phyloP scores from a whole-genome alignment of 2,888 invertebrate genomes.

The Noctua janthina region DNA sequence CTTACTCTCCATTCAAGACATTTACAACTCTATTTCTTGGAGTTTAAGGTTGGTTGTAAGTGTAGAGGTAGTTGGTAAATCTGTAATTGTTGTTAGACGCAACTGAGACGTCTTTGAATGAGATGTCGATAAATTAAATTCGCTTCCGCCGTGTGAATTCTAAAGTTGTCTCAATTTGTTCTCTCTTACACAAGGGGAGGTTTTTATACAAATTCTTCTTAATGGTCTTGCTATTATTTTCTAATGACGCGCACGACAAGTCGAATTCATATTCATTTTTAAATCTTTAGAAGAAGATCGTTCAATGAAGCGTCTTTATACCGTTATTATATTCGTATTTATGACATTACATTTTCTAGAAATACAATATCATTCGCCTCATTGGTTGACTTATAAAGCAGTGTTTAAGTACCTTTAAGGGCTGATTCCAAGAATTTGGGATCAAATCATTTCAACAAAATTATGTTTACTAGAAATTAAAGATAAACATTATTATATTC shows the following conservation, averaged over 20 bases:
- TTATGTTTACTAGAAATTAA: not conserved
- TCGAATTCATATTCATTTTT: slow-evolving; percentile 55
- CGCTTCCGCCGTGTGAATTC: slow-evolving; percentile 88
- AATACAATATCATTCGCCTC: slow-evolving; percentile 25
- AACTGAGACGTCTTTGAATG: slow-evolving; percentile 85
- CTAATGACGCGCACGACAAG: slow-evolving; percentile 78
- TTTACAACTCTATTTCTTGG: slow-evolving; percentile 62
- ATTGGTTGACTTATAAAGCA: slow-evolving; percentile 12
- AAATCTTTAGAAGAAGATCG: slow-evolving; percentile 29
- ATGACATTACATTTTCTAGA: slow-evolving; percentile 6
- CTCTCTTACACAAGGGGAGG: slow-evolving; percentile 78
- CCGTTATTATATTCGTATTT: slow-evolving; percentile 26
- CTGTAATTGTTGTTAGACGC: slow-evolving; percentile 86
- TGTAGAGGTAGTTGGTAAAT: slow-evolving; percentile 68
- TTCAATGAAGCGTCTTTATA: slow-evolving; percentile 33
- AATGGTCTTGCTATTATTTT: slow-evolving; percentile 76
- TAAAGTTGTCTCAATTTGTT: slow-evolving; percentile 89
- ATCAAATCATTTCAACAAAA: not conserved
- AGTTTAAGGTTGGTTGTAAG: slow-evolving; percentile 56
- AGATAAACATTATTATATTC: not conserved
- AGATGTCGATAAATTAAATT: slow-evolving; percentile 90
- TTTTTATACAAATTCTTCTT: slow-evolving; percentile 71
- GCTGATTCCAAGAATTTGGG: not conserved
- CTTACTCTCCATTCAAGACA: slow-evolving; percentile 37
- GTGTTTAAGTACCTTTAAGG: not conserved